These are phyloP conservation scores for Tenualosa ilisha DNA, from an alignment of 2,797 vertebrate genomes.

Conservation along the genomic window DNA sequence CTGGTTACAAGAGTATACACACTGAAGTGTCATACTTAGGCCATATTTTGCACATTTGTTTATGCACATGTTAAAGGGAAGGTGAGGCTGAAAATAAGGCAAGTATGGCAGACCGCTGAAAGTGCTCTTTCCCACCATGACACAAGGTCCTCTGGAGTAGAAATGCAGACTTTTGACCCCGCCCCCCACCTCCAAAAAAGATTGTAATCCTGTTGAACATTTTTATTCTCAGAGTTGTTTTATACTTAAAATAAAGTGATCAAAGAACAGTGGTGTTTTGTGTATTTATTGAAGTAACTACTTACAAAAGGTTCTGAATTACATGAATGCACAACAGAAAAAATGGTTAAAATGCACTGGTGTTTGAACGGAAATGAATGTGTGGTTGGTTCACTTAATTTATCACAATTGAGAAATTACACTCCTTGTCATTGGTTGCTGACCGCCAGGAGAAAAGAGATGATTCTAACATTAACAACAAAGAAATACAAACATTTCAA, in stretches of 20 bases:
- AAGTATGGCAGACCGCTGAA: background rate
- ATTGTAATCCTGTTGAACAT: background rate
- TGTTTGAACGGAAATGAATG: background rate
- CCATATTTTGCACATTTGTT: background rate
- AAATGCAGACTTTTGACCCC: background rate
- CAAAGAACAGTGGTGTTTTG: background rate
- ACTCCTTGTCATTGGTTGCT: background rate
- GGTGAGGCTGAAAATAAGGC: background rate
- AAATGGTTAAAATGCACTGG: background rate
- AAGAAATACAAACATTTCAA: conserved; percentile 12
- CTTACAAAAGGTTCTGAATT: background rate
- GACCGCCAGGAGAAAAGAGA: conserved; percentile 2
- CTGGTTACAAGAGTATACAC: background rate
- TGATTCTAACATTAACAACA: conserved; percentile 1
- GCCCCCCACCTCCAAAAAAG: background rate
- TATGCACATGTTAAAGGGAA: background rate
- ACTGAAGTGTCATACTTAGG: background rate
- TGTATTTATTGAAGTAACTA: conserved; percentile 15
- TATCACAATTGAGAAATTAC: conserved; percentile 4
- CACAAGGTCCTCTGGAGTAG: background rate
- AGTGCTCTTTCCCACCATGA: background rate
- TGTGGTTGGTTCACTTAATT: conserved; percentile 10
- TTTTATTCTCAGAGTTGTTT: background rate
- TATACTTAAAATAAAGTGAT: conserved; percentile 6
- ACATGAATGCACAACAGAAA: background rate